Base-by-base conservation (phyloP, 2,113 vertebrate species). In the Tinamus guttatus region DNA sequence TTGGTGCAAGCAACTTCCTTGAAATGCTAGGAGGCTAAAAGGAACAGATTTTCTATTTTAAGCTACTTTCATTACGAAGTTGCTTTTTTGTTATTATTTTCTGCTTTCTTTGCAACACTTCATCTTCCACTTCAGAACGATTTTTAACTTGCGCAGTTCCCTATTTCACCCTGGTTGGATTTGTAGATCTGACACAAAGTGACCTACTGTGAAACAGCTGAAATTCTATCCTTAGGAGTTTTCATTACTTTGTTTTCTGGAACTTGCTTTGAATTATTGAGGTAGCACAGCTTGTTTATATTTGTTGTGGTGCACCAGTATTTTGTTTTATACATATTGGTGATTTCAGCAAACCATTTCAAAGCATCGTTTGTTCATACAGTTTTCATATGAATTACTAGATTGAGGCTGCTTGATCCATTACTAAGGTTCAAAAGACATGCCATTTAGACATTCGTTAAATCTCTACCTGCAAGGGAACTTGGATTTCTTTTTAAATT, bases 1-100 rank as follows among this genome's bases (percentile, higher is more conserved):
- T 56, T 90, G 19, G 47, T 85, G 73, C 49, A 81, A 81, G 69
- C 64, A 76, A 58, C 62, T 90, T 79, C 63, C 49, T 69, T 71
- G 69, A 84, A 96, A 74, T 85, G 47, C 47, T 32, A 4, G 13
- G 68, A 89, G 89, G 74, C 68, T 93, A 65, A 82, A 87, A 92
- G 74, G 82, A 93, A 36, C 74, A 90, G 85, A 62, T 93, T 67
- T 79, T 94, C 83, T 89, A 38, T 95, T 94, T 96, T 52, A 90
- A 89, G 62, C 20, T 71, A 59, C 82, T 87, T 96, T 92, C 77
- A 9, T 81, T 89, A 86, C 32, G 76, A 51, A 47, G 69, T 73
- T n/a, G 34, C 3, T 32, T 3, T 38, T 8, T 54, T 15, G 14
- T 28, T 52, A 5, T 43, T 43, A n/a, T 43, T 43, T 43, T 43